Evolutionary conservation across 92 coral and sea anemone species (phyloP), one percentile per base, ranked within the genome.

Genomic region (Anthopleura xanthogrammica): DNA sequence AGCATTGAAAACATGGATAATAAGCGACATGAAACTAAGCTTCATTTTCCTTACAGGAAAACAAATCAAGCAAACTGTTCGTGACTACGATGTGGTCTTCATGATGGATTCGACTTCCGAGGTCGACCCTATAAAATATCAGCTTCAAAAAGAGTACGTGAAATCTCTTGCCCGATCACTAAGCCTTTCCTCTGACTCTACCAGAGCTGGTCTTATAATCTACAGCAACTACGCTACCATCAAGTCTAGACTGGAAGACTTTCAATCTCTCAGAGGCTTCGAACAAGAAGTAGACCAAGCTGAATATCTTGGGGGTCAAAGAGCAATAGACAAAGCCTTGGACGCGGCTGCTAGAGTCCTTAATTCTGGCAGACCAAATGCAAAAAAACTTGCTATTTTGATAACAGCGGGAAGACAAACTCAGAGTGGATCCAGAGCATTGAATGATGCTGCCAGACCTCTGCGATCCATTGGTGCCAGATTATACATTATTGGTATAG

Each of bases 401-500:
- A 80, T 95, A 7, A 92, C 97, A 36, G 93, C 93, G 43, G 97
- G 92, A 22, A 68, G 80, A 56, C 93, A 93, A 70, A 73, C 78
- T 16, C 87, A 82, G 41, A 83, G 82, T 7, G 89, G 86, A 36
- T 78, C 92, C 41, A 83, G 82, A 78, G 77, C 97, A 10, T 80
- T 93, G 20, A 85, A 83, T 22, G 86, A 79, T 39, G 97, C 93
- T 20, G 85, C 83, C n/a, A 87, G 83, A 52, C 90, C 90, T 3
- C 89, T 93, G 52, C 92, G 92, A 16, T 36, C 82, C 77, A 43
- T 85, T 29, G 97, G 94, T 24, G 97, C 89, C 7, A 83, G 85
- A 40, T 86, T 89, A 39, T 95, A 90, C 75, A 68, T 93, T 48
- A 93, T 95, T 81, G 88, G 94, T 23, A 87, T 93, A 68, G 98